A percentile compares a stretch with the other conserved stretches of the same genome.
These are phyloP conservation scores for Bujurquina vittata DNA, from an alignment of 2,113 vertebrate species.

Conservation along the genomic window DNA sequence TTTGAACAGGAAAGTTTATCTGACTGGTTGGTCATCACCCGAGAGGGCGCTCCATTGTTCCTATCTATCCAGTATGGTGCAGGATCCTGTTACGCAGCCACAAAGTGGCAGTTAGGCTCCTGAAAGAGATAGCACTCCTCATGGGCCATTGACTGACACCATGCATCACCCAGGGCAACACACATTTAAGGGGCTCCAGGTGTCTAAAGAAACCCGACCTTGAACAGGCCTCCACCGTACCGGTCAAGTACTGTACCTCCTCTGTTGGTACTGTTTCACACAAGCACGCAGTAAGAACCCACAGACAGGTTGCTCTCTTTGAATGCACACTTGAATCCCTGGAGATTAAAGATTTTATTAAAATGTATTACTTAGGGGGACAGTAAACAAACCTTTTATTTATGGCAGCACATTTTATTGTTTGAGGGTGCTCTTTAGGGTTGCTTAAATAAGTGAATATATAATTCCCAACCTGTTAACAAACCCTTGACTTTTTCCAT, in stretches of 20 bases:
- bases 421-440: background rate
- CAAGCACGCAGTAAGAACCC: background rate
- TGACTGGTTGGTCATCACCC: conserved; percentile 68
- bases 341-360: background rate
- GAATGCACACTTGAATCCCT: background rate
- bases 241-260: conserved; percentile 18
- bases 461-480: background rate
- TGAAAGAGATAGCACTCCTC: conserved; percentile 78
- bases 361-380: background rate
- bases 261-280: conserved; percentile 39
- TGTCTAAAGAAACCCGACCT: conserved; percentile 71
- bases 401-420: background rate
- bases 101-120: conserved; percentile 76
- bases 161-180: conserved; percentile 71
- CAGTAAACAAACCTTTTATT: background rate
- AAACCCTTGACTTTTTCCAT: background rate
- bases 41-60: conserved; percentile 76
- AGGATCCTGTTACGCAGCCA: conserved; percentile 77
- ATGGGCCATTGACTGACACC: conserved; percentile 64
- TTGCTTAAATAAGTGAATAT: background rate
- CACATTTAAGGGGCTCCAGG: conserved; percentile 67
- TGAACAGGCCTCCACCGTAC: conserved; percentile 23
- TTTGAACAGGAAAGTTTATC: conserved; percentile 72
- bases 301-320: background rate
- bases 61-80: conserved; percentile 55